phyloP scores from a whole-genome alignment of 1,140 invertebrate species.

The Drosophila murphyi region DNA sequence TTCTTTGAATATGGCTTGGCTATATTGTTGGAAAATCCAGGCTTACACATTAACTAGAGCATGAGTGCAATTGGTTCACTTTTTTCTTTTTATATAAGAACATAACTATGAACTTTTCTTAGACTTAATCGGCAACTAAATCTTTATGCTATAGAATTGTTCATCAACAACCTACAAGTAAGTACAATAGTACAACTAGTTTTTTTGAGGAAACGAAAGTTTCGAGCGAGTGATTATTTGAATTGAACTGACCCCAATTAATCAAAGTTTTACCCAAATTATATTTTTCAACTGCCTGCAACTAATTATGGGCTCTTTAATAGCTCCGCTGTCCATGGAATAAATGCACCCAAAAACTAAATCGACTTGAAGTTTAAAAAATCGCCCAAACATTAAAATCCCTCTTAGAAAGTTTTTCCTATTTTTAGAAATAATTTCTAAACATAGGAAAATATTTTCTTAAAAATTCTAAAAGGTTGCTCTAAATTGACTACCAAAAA shows the following conservation, averaged over 20 bases:
- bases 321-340: neutral
- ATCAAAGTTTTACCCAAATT: neutral
- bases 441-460: too few species aligned
- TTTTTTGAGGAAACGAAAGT: neutral
- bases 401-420: too few species aligned
- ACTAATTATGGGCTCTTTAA: neutral
- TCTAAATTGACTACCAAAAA: too few species aligned
- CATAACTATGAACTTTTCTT: neutral
- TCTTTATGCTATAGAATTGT: neutral
- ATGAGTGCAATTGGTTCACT: neutral
- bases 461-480: too few species aligned
- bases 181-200: neutral
- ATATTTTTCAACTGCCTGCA: neutral
- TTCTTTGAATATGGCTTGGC: conserved; percentile 24
- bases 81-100: neutral
- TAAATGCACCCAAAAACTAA: neutral
- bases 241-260: neutral
- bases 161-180: neutral
- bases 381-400: too few species aligned
- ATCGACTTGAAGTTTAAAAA: too few species aligned
- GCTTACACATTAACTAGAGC: conserved; percentile 23
- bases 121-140: too few species aligned
- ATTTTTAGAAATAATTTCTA: too few species aligned
- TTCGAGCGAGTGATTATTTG: neutral
- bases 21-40: conserved; percentile 18